Conservation (phyloP, 2,797 vertebrate genomes). For the Hirundo rustica region DNA sequence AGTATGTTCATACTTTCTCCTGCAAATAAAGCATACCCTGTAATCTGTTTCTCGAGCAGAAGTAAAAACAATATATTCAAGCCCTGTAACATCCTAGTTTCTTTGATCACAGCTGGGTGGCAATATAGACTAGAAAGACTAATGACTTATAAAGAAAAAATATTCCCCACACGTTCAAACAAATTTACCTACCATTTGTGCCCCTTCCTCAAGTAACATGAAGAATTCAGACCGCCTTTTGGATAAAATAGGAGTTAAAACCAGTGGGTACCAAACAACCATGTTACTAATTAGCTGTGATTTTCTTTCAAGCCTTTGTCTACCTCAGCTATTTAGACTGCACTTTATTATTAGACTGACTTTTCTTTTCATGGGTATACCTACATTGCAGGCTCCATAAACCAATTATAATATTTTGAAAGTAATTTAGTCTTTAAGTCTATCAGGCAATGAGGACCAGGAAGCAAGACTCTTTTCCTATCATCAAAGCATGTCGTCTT, state of each 20-base stretch:
- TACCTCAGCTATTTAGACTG: not conserved
- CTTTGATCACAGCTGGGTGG: conserved; percentile 52
- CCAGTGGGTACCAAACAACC: not conserved
- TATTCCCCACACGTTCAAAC: not conserved
- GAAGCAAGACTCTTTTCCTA: not conserved
- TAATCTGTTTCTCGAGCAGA: not conserved
- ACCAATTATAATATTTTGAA: not conserved
- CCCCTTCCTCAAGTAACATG: not conserved
- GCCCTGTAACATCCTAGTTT: not conserved
- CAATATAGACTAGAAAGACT: conserved; percentile 41
- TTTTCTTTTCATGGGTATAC: not conserved
- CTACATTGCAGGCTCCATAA: not conserved
- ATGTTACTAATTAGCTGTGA: not conserved
- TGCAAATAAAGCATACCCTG: not conserved
- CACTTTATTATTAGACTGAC: not conserved
- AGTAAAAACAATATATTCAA: not conserved
- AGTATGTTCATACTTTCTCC: not conserved
- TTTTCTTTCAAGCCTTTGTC: not conserved
- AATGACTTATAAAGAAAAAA: not conserved
- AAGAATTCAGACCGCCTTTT: not conserved
- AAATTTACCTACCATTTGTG: not conserved
- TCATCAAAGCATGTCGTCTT: not conserved
- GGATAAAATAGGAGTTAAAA: not conserved
- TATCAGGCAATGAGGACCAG: not conserved
- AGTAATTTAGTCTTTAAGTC: not conserved